Percentiles rank a stretch among this genome's conserved stretches.
Evolutionary conservation across 2,797 vertebrate species (phyloP).

Genomic region (Heliangelus exortis): DNA sequence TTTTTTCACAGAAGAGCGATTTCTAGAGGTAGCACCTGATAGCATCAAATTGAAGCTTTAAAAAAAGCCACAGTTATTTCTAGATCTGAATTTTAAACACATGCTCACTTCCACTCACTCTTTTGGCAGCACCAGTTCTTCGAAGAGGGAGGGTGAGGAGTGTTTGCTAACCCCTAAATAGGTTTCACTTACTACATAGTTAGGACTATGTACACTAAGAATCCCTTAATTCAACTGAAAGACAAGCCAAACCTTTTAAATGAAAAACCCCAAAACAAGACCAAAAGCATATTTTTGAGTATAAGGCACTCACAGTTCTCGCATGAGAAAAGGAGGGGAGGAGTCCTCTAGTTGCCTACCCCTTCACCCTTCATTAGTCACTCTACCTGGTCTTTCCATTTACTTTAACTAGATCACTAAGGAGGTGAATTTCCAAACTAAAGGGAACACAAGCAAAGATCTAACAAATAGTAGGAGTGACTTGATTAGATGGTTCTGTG

Average conservation of each 20-base stretch:
- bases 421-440: neutral
- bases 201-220: neutral
- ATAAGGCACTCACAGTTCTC: neutral
- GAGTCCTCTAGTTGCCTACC: neutral
- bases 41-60: neutral
- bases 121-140: neutral
- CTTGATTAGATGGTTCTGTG: neutral
- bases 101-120: neutral
- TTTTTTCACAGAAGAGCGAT: neutral
- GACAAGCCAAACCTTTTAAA: neutral
- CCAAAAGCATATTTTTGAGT: neutral
- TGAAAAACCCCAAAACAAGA: rapidly evolving
- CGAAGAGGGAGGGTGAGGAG: neutral
- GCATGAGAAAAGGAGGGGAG: neutral
- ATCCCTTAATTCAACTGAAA: neutral
- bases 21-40: neutral
- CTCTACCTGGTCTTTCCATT: neutral
- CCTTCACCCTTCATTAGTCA: neutral
- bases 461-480: neutral
- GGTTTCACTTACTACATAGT: neutral
- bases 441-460: neutral
- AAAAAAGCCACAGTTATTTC: neutral
- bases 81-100: neutral
- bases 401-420: neutral
- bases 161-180: neutral